Evolutionary conservation across 2,888 invertebrate species (phyloP).

Genomic region (Stenichneumon culpator): DNA sequence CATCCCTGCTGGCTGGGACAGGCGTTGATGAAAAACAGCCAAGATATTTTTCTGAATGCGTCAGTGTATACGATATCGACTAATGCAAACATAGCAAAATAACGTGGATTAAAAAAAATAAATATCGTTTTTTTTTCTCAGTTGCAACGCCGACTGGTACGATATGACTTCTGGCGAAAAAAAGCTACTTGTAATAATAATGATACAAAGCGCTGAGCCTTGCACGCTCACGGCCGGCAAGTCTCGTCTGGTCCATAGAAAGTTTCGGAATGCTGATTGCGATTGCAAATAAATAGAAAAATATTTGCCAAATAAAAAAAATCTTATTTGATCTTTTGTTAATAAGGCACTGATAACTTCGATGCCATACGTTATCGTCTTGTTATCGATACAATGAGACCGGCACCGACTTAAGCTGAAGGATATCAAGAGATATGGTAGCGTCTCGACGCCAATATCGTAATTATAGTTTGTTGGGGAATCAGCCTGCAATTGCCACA

Average conservation of each 20-base stretch:
- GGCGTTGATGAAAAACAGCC: slow-evolving; percentile 23
- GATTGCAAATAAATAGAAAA: no score
- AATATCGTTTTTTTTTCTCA: not conserved
- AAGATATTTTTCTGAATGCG: slow-evolving; percentile 24
- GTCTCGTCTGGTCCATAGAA: no score
- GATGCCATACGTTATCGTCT: slow-evolving; percentile 51
- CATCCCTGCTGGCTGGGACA: slow-evolving; percentile 26
- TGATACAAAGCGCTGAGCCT: slow-evolving; percentile 41
- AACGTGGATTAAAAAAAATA: no score
- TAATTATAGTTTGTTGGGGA: no score
- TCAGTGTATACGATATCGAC: not conserved
- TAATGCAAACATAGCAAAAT: not conserved
- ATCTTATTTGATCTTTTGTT: not conserved
- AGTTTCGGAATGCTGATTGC: no score
- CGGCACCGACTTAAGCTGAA: no score
- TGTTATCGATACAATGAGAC: slow-evolving; percentile 43
- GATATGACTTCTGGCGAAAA: no score
- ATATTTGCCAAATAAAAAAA: no score
- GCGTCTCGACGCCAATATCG: no score
- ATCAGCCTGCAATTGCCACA: no score
- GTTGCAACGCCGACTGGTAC: slow-evolving; percentile 27
- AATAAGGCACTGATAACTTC: slow-evolving; percentile 38
- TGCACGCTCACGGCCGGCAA: slow-evolving; percentile 17
- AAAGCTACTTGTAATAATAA: no score
- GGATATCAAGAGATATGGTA: no score